Evolutionary conservation across 2,888 invertebrate genomes (phyloP).

Genomic region (Parelbella ahira): DNA sequence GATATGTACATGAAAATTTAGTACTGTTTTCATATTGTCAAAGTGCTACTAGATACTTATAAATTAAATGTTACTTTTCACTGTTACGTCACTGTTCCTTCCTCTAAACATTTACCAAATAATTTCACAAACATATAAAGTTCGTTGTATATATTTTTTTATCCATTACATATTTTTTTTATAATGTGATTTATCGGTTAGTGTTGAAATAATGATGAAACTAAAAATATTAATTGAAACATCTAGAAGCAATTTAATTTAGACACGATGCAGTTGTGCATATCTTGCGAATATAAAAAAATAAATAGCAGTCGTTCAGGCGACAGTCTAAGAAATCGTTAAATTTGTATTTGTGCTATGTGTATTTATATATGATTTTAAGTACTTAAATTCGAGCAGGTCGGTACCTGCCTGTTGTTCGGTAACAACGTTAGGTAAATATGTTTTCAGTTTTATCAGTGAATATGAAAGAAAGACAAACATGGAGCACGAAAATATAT

Average conservation of each 20-base stretch:
- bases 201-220: no score
- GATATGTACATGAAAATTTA: neutral
- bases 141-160: slow-evolving; percentile 9
- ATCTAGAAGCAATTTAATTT: no score
- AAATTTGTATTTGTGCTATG: slow-evolving; percentile 16
- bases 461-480: slow-evolving; percentile 28
- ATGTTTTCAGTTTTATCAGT: slow-evolving; percentile 6
- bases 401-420: no score
- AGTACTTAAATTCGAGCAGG: no score
- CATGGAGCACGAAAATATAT: slow-evolving; percentile 42
- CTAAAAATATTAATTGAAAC: no score
- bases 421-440: slow-evolving; percentile 26
- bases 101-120: no score
- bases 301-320: slow-evolving; percentile 3
- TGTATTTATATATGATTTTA: slow-evolving; percentile 15
- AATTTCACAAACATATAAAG: slow-evolving; percentile 4
- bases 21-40: neutral
- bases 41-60: slow-evolving; percentile 32
- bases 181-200: no score
- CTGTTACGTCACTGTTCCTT: neutral
- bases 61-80: slow-evolving; percentile 19
- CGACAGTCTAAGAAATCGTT: slow-evolving; percentile 16
- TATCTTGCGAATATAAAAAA: neutral
- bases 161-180: neutral
- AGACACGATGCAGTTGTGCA: neutral